These are phyloP conservation scores for Misgurnus anguillicaudatus DNA, from an alignment of 2,113 vertebrate species.

Conservation along the genomic window DNA sequence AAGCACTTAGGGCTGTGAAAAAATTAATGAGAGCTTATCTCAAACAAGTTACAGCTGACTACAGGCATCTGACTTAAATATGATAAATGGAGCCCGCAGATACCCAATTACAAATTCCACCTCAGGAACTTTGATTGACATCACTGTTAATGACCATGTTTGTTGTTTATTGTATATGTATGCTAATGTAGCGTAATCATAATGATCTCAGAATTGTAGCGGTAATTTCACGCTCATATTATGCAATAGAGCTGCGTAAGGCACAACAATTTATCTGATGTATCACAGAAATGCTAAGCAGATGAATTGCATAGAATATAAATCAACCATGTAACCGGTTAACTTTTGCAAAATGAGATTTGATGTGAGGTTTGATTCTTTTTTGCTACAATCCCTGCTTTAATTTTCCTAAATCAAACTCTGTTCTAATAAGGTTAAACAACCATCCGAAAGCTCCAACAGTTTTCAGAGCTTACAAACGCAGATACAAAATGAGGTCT, in stretches of 20 bases:
- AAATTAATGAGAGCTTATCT: conserved; percentile 40
- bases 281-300: not conserved
- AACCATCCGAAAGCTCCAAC: not conserved
- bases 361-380: not conserved
- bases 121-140: not conserved
- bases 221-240: conserved; percentile 16
- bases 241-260: conserved; percentile 6
- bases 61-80: not conserved
- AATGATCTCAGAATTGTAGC: conserved; percentile 13
- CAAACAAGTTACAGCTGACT: conserved; percentile 2
- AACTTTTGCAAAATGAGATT: not conserved
- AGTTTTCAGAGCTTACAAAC: conserved; percentile 8
- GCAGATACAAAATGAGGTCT: conserved; percentile 1
- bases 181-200: conserved; percentile 12
- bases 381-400: conserved; percentile 11
- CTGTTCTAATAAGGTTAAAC: conserved; percentile 13
- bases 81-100: conserved; percentile 27
- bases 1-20: conserved; percentile 26
- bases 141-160: not conserved
- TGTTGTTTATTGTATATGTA: conserved; percentile 21
- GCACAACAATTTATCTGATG: not conserved
- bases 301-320: conserved; percentile 16
- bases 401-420: not conserved
- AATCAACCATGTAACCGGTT: not conserved
- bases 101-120: conserved; percentile 22